These are phyloP conservation scores for Turritopsis dohrnii DNA, from an alignment of 30 jellyfish, hydroid and myxozoan species.

Conservation along the genomic window DNA sequence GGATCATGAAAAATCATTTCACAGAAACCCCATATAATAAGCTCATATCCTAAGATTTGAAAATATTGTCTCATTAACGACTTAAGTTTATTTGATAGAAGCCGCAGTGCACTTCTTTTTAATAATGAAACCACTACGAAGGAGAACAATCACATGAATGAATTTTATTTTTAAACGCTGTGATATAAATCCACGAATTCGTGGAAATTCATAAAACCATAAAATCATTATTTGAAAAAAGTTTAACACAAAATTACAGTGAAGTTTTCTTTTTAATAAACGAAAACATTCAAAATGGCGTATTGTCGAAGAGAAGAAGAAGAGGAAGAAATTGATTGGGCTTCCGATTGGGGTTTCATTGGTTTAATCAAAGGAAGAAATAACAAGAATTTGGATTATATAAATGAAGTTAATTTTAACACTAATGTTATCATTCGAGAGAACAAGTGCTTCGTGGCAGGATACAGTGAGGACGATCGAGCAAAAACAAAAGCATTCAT, in stretches of 20 bases:
- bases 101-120: too few species aligned
- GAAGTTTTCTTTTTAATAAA: background rate
- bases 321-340: background rate
- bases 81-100: too few species aligned
- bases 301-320: background rate
- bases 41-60: too few species aligned
- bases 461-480: background rate
- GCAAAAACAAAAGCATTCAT: background rate
- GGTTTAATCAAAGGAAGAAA: background rate
- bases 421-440: background rate
- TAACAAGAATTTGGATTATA: background rate
- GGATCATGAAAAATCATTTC: too few species aligned
- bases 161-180: background rate
- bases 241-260: background rate
- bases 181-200: background rate
- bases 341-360: background rate
- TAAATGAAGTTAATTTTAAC: background rate
- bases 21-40: too few species aligned
- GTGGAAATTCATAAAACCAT: background rate
- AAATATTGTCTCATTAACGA: too few species aligned
- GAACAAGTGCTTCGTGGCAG: background rate
- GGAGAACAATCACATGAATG: background rate
- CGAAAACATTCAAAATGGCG: background rate
- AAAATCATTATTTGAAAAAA: background rate
- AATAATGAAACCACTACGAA: background rate